Conservation (phyloP, 2,113 vertebrate genomes). For the Daubentonia madagascariensis region DNA sequence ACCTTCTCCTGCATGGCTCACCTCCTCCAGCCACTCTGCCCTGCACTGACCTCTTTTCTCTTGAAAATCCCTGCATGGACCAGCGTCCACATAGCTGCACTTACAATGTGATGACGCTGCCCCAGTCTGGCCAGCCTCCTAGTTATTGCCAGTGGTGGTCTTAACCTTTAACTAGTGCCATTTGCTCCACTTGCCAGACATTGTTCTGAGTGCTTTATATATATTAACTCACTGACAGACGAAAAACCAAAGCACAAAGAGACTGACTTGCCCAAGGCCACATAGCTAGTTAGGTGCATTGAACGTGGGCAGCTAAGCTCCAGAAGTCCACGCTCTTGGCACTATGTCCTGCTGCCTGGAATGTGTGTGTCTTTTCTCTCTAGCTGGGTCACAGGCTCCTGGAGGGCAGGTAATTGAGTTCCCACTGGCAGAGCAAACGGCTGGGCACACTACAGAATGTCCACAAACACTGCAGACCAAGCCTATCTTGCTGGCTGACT, state of each 20-base stretch:
- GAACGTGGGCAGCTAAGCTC: not conserved
- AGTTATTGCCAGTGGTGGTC: not conserved
- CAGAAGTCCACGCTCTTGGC: accelerated
- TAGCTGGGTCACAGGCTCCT: not conserved
- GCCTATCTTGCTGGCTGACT: not conserved
- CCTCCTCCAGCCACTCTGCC: not conserved
- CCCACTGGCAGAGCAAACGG: not conserved
- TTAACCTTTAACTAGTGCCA: not conserved
- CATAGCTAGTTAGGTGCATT: not conserved
- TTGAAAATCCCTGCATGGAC: not conserved
- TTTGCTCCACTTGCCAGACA: not conserved
- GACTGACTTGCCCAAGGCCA: not conserved
- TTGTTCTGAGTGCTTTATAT: not conserved
- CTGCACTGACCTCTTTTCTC: not conserved
- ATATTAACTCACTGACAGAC: not conserved
- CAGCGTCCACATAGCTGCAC: not conserved
- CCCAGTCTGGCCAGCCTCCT: not conserved
- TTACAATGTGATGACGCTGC: accelerated
- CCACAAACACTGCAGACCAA: not conserved
- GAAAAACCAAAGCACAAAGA: not conserved
- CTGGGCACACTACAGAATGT: not conserved
- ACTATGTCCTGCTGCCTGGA: accelerated
- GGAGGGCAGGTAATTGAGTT: not conserved
- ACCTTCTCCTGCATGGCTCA: not conserved
- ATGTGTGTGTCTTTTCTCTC: accelerated